Evolutionary conservation across 2,888 invertebrate species (phyloP).

Genomic region (Rhimphoctona megacephalus): DNA sequence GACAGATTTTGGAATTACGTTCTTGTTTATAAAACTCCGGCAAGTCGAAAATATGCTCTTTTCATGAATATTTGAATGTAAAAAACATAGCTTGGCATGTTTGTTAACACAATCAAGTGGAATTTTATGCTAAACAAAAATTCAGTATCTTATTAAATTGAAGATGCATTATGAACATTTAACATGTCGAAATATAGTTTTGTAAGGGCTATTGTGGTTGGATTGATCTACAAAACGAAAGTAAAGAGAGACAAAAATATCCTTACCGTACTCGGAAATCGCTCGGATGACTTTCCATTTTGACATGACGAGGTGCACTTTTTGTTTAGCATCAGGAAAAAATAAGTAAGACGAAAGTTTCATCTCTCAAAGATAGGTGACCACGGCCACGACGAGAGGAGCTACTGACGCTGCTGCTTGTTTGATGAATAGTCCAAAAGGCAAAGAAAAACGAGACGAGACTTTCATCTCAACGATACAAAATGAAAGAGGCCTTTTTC

Average conservation of each 20-base stretch:
- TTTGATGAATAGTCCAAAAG: constrained; percentile 64
- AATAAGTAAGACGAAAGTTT: constrained; percentile 59
- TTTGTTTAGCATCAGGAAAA: constrained; percentile 41
- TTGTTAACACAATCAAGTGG: not conserved
- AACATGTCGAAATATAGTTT: not conserved
- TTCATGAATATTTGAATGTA: constrained; percentile 42
- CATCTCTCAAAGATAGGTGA: constrained; percentile 27
- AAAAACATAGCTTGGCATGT: not conserved
- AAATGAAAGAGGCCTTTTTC: constrained; percentile 34
- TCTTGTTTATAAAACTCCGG: constrained; percentile 4
- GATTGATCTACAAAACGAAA: no score
- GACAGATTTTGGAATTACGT: constrained; percentile 45
- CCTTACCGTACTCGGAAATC: constrained; percentile 3
- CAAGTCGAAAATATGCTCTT: constrained; percentile 5
- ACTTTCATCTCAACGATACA: constrained; percentile 48
- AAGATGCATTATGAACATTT: not conserved
- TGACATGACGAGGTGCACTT: constrained; percentile 1
- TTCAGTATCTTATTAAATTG: not conserved
- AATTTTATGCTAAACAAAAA: not conserved
- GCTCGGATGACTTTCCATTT: constrained; percentile 22
- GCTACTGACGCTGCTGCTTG: constrained; percentile 38
- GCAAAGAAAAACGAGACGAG: constrained; percentile 41
- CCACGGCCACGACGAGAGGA: constrained; percentile 22
- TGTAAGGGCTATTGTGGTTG: not conserved
- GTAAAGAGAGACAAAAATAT: not conserved